These are phyloP conservation scores for Monochamus alternatus DNA, from an alignment of 2,888 invertebrate genomes.

Conservation along the genomic window DNA sequence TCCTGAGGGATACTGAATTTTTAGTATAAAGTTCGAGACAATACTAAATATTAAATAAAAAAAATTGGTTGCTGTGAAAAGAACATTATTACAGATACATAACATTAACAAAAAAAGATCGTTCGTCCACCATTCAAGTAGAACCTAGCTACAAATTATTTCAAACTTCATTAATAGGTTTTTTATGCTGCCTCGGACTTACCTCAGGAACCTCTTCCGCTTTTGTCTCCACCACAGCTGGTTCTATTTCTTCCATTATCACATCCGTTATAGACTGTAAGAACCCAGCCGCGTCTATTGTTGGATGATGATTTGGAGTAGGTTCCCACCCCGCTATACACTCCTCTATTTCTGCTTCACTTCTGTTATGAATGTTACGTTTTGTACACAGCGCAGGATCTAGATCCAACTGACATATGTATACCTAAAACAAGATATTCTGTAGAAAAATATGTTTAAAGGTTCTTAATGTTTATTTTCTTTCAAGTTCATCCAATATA, in stretches of 20 bases:
- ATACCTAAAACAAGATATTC: constrained; percentile 78
- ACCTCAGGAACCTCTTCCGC: constrained; percentile 67
- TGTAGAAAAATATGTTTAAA: too few species aligned
- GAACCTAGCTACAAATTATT: constrained; percentile 33
- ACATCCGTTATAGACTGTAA: constrained; percentile 90
- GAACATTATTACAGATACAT: constrained; percentile 42
- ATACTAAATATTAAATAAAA: constrained; percentile 47
- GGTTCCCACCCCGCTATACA: constrained; percentile 82
- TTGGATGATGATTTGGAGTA: constrained; percentile 87
- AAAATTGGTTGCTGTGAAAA: constrained; percentile 57
- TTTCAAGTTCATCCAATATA: too few species aligned
- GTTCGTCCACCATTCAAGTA: constrained; percentile 33
- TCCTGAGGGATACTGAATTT: constrained; percentile 68
- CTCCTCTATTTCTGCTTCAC: constrained; percentile 83
- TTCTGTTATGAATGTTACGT: constrained; percentile 89
- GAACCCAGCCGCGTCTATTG: constrained; percentile 86
- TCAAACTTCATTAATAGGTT: constrained; percentile 24
- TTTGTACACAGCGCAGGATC: constrained; percentile 85
- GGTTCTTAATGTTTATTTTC: too few species aligned
- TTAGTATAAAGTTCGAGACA: constrained; percentile 58
- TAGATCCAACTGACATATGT: constrained; percentile 89
- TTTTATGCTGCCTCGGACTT: constrained; percentile 47
- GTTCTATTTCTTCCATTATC: constrained; percentile 81
- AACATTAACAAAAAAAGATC: constrained; percentile 1
- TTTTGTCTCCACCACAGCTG: constrained; percentile 66